phyloP scores from a whole-genome alignment of 2,888 invertebrate genomes.

The Caenorhabditis wallacei region DNA sequence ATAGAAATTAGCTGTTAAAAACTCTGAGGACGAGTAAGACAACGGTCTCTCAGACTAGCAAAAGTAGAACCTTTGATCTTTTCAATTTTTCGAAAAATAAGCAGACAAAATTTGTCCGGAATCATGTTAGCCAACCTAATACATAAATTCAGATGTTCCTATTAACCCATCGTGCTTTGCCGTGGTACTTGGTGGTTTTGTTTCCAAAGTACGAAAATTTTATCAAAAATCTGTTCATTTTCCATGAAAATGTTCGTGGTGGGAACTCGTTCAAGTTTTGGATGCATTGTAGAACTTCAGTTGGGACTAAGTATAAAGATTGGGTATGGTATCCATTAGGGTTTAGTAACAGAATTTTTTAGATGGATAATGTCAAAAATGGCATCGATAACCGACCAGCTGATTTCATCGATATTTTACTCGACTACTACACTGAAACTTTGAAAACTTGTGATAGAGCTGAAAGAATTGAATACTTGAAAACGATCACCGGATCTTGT shows the following conservation, averaged over 20 bases:
- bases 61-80: too few relatives aligned
- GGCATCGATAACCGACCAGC: constrained; percentile 52
- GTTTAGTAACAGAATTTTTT: background rate
- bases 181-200: constrained; percentile 48
- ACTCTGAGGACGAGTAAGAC: too few relatives aligned
- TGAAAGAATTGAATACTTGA: constrained; percentile 66
- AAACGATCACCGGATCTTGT: constrained; percentile 75
- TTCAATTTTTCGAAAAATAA: too few relatives aligned
- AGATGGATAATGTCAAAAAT: constrained; percentile 47
- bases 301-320: constrained; percentile 27
- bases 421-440: constrained; percentile 72
- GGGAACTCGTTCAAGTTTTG: constrained; percentile 33
- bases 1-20: too few relatives aligned
- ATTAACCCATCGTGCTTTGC: constrained; percentile 7
- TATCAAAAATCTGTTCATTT: constrained; percentile 40
- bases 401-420: constrained; percentile 82
- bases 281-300: constrained; percentile 24
- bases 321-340: constrained; percentile 5
- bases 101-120: too few relatives aligned
- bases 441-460: constrained; percentile 48
- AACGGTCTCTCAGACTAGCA: too few relatives aligned
- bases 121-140: too few relatives aligned
- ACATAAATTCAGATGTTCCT: background rate
- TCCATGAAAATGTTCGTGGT: constrained; percentile 42
- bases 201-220: constrained; percentile 37